phyloP scores from a whole-genome alignment of 2,113 vertebrate genomes.

The Patagioenas fasciata region DNA sequence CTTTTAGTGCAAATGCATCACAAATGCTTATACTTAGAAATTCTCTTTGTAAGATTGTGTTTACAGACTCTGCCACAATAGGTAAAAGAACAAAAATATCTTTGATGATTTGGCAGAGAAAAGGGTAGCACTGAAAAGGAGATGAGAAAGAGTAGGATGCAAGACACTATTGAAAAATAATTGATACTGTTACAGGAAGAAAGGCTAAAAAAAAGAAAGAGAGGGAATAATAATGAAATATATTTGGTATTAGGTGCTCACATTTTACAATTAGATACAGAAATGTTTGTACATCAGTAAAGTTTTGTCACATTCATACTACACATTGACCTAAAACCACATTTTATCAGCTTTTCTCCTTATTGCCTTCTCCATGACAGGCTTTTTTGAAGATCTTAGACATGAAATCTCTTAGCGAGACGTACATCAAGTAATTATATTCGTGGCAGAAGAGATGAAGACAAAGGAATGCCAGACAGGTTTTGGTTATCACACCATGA shows the following conservation, averaged over 20 bases:
- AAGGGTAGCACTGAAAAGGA: conserved; percentile 25
- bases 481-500: neutral
- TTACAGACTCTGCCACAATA: conserved; percentile 52
- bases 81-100: conserved; percentile 52
- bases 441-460: neutral
- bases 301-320: conserved; percentile 21
- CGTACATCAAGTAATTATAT: neutral
- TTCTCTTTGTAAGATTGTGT: conserved; percentile 51
- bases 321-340: neutral
- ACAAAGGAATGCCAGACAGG: neutral
- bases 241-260: neutral
- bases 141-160: conserved; percentile 9
- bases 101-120: conserved; percentile 57
- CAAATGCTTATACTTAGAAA: conserved; percentile 52
- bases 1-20: conserved; percentile 64
- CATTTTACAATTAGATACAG: neutral
- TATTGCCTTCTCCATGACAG: conserved; percentile 19
- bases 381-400: conserved; percentile 24
- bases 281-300: neutral
- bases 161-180: conserved; percentile 44
- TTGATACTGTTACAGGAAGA: conserved; percentile 35
- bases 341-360: neutral
- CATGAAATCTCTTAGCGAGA: neutral
- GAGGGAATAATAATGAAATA: neutral
- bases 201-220: neutral